A percentile compares a stretch with the other conserved stretches of the same genome.
These are phyloP conservation scores for Tetragonula clypearis DNA, from an alignment of 1,140 invertebrate species.

Conservation along the genomic window DNA sequence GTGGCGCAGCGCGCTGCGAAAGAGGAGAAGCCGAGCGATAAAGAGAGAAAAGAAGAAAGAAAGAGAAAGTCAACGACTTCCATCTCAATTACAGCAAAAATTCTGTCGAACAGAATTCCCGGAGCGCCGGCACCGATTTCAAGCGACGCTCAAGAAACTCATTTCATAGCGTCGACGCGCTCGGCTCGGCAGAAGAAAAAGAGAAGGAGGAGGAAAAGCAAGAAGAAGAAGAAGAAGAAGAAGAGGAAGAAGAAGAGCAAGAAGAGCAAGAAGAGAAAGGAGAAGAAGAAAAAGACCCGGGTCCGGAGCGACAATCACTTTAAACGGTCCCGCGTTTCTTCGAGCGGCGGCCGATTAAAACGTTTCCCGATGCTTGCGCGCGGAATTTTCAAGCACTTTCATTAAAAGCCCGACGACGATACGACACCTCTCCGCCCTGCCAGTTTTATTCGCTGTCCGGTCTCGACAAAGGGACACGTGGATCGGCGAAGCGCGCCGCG, in stretches of 20 bases:
- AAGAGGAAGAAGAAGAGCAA: constrained; percentile 10
- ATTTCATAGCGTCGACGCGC: constrained; percentile 24
- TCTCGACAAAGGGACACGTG: constrained; percentile 47
- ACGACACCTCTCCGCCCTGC: constrained; percentile 26
- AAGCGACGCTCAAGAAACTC: constrained; percentile 32
- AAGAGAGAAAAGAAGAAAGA: not conserved
- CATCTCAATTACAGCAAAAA: constrained; percentile 35
- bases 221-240: not conserved
- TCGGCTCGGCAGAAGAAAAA: not conserved
- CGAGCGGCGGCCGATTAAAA: constrained; percentile 40
- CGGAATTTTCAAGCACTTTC: constrained; percentile 51
- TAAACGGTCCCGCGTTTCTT: constrained; percentile 40
- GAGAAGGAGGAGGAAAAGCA: not conserved
- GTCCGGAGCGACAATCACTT: constrained; percentile 24
- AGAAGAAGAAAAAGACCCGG: not conserved
- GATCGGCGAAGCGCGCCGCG: constrained; percentile 18
- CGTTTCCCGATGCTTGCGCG: constrained; percentile 45
- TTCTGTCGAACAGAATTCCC: constrained; percentile 37
- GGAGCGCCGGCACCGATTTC: constrained; percentile 24
- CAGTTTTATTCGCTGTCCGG: constrained; percentile 31
- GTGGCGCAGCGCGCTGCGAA: not conserved
- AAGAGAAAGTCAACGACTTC: constrained; percentile 13
- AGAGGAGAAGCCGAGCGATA: not conserved
- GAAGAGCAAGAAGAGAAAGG: not conserved
- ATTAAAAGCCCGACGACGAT: constrained; percentile 46